Evolutionary conservation across 1,140 invertebrate genomes (phyloP).

Genomic region (Aphelenchoides besseyi): DNA sequence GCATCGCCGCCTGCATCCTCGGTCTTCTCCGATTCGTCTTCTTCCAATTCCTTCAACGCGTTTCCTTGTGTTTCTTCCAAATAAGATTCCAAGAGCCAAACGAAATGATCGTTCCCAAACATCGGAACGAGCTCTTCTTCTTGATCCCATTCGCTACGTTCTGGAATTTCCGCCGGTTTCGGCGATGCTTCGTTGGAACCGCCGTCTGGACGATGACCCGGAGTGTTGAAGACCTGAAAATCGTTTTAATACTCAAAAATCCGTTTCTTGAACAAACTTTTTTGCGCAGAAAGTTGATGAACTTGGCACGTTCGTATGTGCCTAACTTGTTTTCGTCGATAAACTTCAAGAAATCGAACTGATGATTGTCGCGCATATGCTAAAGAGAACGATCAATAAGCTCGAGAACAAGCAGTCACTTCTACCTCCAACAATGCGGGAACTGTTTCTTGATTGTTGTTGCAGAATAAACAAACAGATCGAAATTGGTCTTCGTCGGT

Average conservation of each 20-base stretch:
- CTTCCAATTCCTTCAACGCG: not conserved
- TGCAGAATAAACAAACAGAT: constrained; percentile 57
- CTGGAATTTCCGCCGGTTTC: constrained; percentile 41
- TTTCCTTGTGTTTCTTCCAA: constrained; percentile 42
- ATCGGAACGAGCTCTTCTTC: constrained; percentile 59
- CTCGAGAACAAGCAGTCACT: too few species aligned
- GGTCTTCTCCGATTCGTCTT: not conserved
- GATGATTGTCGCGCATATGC: constrained; percentile 55
- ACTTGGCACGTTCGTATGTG: constrained; percentile 56
- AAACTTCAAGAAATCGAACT: constrained; percentile 53
- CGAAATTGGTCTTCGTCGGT: constrained; percentile 57
- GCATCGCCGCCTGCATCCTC: constrained; percentile 10
- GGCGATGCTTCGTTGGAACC: not conserved
- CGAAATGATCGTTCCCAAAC: constrained; percentile 58
- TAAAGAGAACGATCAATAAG: too few species aligned
- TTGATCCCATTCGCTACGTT: constrained; percentile 48
- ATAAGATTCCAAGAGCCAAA: constrained; percentile 61
- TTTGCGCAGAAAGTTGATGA: constrained; percentile 60
- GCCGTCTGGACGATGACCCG: not conserved
- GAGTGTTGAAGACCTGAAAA: constrained; percentile 25
- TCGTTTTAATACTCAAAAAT: not conserved
- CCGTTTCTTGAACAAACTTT: constrained; percentile 30
- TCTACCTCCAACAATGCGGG: constrained; percentile 40
- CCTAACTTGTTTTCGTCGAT: constrained; percentile 54
- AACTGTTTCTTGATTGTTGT: constrained; percentile 47